Evolutionary conservation across 1,140 invertebrate species (phyloP).

Genomic region (Drosophila busckii): DNA sequence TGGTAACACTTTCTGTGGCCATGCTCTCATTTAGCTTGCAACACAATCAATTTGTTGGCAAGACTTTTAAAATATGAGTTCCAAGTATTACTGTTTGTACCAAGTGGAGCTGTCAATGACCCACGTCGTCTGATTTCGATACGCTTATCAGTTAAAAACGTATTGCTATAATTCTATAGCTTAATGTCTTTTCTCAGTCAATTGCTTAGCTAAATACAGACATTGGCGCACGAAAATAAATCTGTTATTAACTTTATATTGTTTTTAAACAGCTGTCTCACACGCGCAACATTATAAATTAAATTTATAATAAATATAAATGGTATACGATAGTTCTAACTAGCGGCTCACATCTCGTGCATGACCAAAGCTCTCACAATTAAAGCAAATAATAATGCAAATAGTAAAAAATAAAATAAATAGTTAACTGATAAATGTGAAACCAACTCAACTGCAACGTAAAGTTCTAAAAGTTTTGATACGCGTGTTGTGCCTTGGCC

Average conservation of each 20-base stretch:
- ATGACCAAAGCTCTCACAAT: conserved; percentile 40
- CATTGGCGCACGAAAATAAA: no score
- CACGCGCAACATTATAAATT: background rate
- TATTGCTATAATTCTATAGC: no score
- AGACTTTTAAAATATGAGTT: no score
- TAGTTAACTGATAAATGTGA: background rate
- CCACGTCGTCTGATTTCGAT: conserved; percentile 15
- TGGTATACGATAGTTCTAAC: conserved; percentile 4
- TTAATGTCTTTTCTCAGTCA: no score
- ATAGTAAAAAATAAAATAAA: conserved; percentile 17
- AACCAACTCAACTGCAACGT: conserved; percentile 1
- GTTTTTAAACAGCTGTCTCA: conserved; percentile 5
- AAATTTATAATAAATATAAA: conserved; percentile 13
- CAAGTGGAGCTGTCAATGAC: conserved; percentile 28
- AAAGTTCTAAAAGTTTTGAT: conserved; percentile 8
- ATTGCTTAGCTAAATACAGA: no score
- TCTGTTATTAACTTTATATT: conserved; percentile 11
- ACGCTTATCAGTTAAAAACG: background rate
- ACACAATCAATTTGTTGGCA: conserved; percentile 5
- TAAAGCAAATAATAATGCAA: conserved; percentile 20
- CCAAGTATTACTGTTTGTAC: background rate
- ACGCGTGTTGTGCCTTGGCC: conserved; percentile 7
- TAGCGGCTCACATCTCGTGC: conserved; percentile 45
- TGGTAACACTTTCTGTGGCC: conserved; percentile 28
- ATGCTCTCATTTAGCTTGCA: conserved; percentile 3